Conservation (phyloP, 2,888 invertebrate genomes). For the Agrochola macilenta region DNA sequence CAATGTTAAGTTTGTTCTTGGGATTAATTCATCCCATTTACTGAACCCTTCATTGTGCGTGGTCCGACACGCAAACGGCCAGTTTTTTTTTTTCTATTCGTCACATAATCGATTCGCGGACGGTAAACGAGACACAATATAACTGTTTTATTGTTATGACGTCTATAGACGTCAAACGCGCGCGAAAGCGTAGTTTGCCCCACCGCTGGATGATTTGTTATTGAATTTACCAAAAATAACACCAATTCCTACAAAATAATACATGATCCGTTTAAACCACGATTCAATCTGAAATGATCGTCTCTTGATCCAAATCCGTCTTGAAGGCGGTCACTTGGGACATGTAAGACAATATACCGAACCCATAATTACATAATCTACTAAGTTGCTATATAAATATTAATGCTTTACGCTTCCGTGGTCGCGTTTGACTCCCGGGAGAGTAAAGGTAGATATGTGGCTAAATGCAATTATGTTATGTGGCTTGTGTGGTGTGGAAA, state of each 20-base stretch:
- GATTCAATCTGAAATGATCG: slow-evolving; percentile 43
- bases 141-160: too few relatives aligned
- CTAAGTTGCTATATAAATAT: slow-evolving; percentile 73
- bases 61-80: too few relatives aligned
- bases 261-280: slow-evolving; percentile 25
- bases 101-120: not conserved
- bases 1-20: too few relatives aligned
- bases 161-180: too few relatives aligned
- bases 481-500: not conserved
- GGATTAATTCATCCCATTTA: too few relatives aligned
- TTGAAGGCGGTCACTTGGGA: slow-evolving; percentile 60
- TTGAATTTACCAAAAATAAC: not conserved
- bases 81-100: too few relatives aligned
- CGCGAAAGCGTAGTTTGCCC: not conserved
- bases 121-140: too few relatives aligned
- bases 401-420: slow-evolving; percentile 67
- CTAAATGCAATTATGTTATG: slow-evolving; percentile 33
- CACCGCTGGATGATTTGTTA: not conserved
- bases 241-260: not conserved
- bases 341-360: slow-evolving; percentile 59
- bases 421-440: slow-evolving; percentile 64
- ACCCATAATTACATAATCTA: slow-evolving; percentile 65
- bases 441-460: slow-evolving; percentile 51
- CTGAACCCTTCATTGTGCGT: too few relatives aligned
- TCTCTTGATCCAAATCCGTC: slow-evolving; percentile 22